These are phyloP conservation scores for Nyctereutes procyonoides DNA, from an alignment of 2,113 vertebrate genomes.

Conservation along the genomic window DNA sequence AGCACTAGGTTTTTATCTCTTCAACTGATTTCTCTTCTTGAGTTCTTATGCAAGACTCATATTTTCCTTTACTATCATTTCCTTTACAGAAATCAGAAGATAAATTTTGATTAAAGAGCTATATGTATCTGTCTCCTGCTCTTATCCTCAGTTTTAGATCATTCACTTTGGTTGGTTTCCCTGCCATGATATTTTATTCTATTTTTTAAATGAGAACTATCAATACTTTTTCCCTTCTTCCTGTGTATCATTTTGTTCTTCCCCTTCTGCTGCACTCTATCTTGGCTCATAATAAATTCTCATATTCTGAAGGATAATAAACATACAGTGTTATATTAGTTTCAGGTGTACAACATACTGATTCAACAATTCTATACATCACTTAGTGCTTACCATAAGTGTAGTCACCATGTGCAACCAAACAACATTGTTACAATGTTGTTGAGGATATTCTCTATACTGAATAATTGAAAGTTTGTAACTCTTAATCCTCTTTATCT, in stretches of 20 bases:
- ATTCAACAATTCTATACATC: not conserved
- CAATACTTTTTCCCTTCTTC: not conserved
- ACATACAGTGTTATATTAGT: not conserved
- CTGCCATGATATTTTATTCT: not conserved
- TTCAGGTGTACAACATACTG: not conserved
- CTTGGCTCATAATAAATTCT: not conserved
- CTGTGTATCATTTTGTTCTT: not conserved
- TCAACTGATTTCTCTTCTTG: not conserved
- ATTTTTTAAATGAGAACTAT: not conserved
- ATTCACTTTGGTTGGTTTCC: not conserved
- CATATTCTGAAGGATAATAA: not conserved
- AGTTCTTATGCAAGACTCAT: not conserved
- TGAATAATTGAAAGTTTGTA: not conserved
- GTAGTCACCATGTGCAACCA: not conserved
- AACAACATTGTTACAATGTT: not conserved
- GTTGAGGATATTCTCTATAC: not conserved
- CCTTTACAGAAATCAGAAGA: slow-evolving; percentile 26
- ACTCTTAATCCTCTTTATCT: not conserved
- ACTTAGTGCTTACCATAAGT: not conserved
- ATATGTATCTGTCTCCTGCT: not conserved
- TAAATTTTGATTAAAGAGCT: not conserved
- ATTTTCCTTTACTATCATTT: slow-evolving; percentile 4
- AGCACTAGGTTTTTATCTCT: not conserved
- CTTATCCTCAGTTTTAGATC: not conserved
- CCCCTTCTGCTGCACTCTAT: not conserved